phyloP scores from a whole-genome alignment of 2,797 vertebrate genomes.

The Acridotheres tristis region DNA sequence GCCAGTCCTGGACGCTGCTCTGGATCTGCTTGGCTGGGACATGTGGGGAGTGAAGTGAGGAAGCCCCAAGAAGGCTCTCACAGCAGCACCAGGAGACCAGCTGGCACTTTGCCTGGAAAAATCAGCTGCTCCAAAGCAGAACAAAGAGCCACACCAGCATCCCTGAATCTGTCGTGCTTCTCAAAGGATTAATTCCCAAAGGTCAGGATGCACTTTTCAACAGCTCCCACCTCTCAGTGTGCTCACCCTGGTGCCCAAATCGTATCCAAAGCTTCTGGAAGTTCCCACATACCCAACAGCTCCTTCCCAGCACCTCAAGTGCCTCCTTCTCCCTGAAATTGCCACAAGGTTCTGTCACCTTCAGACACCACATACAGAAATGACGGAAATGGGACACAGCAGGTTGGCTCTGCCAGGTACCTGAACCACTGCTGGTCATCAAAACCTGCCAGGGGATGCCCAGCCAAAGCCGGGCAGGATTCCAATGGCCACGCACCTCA shows the following conservation, averaged over 20 bases:
- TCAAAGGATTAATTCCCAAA: neutral
- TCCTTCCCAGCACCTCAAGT: neutral
- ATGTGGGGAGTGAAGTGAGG: accelerated
- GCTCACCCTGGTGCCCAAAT: neutral
- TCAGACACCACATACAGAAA: accelerated
- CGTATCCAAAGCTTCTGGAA: neutral
- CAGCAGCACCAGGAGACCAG: neutral
- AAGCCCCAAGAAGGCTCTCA: neutral
- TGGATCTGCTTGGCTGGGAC: neutral
- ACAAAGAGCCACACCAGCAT: neutral
- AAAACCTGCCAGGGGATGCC: neutral
- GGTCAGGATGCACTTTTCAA: neutral
- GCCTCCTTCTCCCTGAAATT: neutral
- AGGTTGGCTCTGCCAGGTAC: neutral
- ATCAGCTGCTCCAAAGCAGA: neutral
- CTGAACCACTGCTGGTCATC: neutral
- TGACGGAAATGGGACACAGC: accelerated
- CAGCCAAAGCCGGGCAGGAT: accelerated
- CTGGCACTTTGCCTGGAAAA: neutral
- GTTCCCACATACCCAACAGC: accelerated
- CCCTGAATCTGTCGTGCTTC: neutral
- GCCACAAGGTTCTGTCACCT: neutral
- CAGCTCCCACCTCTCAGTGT: accelerated
- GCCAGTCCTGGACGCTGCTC: neutral
- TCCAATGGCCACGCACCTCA: neutral